Conservation (phyloP, 1,140 invertebrate genomes). For the Caligus rogercresseyi region DNA sequence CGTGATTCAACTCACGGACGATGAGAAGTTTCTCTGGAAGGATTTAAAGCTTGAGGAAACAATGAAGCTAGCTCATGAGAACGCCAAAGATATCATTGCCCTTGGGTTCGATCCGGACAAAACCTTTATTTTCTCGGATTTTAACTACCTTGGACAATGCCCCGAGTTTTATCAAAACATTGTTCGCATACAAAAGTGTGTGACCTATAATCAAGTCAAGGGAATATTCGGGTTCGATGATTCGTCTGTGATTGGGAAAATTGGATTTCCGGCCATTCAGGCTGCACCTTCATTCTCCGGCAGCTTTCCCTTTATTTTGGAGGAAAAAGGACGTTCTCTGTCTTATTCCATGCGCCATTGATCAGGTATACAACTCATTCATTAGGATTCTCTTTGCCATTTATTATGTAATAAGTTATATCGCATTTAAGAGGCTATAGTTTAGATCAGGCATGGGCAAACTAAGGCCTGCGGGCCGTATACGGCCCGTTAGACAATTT, state of each 20-base stretch:
- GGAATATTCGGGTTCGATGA: slow-evolving; percentile 96
- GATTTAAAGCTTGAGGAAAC: slow-evolving; percentile 79
- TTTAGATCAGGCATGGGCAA: too few relatives aligned
- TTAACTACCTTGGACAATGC: slow-evolving; percentile 75
- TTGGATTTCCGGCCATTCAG: slow-evolving; percentile 87
- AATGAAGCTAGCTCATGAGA: slow-evolving; percentile 62
- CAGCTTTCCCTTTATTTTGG: slow-evolving; percentile 89
- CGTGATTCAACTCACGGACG: slow-evolving; percentile 91
- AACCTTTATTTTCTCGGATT: slow-evolving; percentile 93
- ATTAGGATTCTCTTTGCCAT: too few relatives aligned
- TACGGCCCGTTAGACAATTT: too few relatives aligned
- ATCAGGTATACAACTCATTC: slow-evolving; percentile 67
- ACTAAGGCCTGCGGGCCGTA: too few relatives aligned
- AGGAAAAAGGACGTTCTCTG: slow-evolving; percentile 60
- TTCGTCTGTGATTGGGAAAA: slow-evolving; percentile 86
- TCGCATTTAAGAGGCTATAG: too few relatives aligned
- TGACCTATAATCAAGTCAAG: slow-evolving; percentile 80
- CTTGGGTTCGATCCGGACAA: slow-evolving; percentile 88
- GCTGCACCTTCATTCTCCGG: slow-evolving; percentile 84
- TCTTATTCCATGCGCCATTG: slow-evolving; percentile 94
- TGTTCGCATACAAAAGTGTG: slow-evolving; percentile 61
- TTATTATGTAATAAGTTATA: too few relatives aligned
- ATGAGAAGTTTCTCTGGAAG: slow-evolving; percentile 97
- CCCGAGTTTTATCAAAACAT: slow-evolving; percentile 36
- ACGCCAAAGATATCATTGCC: slow-evolving; percentile 96